These are phyloP conservation scores for Acromyrmex charruanus DNA, from an alignment of 1,140 invertebrate genomes.

Conservation along the genomic window DNA sequence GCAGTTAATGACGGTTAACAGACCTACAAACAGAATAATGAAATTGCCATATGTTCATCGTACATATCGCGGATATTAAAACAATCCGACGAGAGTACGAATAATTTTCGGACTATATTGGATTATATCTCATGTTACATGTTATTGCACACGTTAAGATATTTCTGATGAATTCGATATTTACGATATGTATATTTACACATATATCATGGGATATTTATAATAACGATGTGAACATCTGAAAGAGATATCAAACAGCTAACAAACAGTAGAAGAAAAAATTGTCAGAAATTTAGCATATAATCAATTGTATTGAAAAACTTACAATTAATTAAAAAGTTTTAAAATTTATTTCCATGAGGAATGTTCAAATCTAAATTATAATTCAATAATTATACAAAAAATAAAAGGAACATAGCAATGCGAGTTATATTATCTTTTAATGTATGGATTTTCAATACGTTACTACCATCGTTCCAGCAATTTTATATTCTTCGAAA, in stretches of 20 bases:
- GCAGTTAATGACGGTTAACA: conserved; percentile 95
- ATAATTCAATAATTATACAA: too few relatives aligned
- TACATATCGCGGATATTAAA: not conserved
- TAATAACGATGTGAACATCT: not conserved
- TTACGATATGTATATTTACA: too few relatives aligned
- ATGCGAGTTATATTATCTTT: too few relatives aligned
- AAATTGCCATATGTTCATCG: conserved; percentile 1
- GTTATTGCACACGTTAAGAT: not conserved
- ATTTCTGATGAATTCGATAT: not conserved
- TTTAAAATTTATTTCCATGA: not conserved
- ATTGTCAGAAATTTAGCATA: not conserved
- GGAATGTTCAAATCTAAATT: too few relatives aligned
- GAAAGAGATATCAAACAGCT: not conserved
- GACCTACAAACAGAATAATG: conserved; percentile 85
- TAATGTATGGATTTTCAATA: too few relatives aligned
- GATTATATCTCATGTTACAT: not conserved
- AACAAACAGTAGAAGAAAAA: not conserved
- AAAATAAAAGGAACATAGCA: too few relatives aligned
- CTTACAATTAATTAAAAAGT: not conserved
- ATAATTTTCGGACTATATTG: conserved; percentile 8
- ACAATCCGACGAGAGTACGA: not conserved
- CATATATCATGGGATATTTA: not conserved
- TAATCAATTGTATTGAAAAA: not conserved
- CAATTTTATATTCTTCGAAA: too few relatives aligned
- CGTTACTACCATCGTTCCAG: too few relatives aligned